Percentiles rank a stretch among this genome's conserved stretches.
Conservation (phyloP, 2,797 vertebrate species). For the Coilia nasus region DNA sequence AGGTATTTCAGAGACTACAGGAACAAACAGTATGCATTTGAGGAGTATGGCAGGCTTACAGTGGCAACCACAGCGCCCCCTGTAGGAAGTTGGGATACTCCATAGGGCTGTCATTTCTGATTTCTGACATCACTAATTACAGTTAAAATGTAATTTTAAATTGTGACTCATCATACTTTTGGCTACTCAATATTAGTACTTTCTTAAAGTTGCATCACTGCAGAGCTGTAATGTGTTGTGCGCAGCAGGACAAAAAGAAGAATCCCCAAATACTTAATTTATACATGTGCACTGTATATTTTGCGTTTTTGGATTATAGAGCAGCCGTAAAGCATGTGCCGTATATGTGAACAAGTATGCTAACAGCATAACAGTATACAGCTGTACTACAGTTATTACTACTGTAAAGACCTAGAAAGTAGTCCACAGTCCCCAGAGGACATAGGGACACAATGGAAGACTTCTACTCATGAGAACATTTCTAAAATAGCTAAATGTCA, state of each 20-base stretch:
- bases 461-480: background rate
- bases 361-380: background rate
- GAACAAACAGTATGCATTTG: too few relatives aligned
- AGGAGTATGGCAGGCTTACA: background rate
- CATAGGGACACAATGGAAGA: background rate
- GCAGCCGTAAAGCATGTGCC: background rate
- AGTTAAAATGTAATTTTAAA: background rate
- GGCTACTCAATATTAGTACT: background rate
- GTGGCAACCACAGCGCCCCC: background rate
- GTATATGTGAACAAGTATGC: constrained; percentile 37
- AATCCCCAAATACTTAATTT: too few relatives aligned
- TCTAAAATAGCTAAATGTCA: background rate
- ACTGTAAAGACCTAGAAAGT: background rate
- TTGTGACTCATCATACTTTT: background rate
- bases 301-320: background rate
- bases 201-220: too few relatives aligned
- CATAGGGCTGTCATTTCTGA: background rate
- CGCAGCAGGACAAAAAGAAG: too few relatives aligned
- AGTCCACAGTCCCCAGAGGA: background rate
- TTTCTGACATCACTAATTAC: background rate
- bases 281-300: too few relatives aligned
- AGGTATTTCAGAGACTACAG: too few relatives aligned
- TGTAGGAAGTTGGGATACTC: background rate
- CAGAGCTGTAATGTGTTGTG: too few relatives aligned
- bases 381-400: background rate